Evolutionary conservation across 2,797 vertebrate species (phyloP), one percentile per base, ranked within the genome.

Genomic region (Argya squamiceps): DNA sequence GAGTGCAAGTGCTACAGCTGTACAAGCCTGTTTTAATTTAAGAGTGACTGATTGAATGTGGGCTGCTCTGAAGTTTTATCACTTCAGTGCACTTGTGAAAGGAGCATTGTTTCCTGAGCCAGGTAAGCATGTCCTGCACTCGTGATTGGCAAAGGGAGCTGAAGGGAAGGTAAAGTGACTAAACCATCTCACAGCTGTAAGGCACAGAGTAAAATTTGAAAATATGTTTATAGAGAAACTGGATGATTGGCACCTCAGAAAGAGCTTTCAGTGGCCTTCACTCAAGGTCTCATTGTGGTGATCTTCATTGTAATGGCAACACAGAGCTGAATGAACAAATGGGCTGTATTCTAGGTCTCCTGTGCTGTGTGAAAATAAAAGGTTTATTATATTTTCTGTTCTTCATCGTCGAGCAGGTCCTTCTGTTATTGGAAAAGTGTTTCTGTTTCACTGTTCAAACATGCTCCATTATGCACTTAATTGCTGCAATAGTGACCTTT

Each of bases 391-490:
- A 50, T 16, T 59, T 81, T 7, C 20, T 83, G 7, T 24, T 78
- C 32, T 30, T 84, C 41, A 49, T 49, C 2, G 0, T 53, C 5
- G 2, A 77, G 56, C 44, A 67, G 34, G n/a, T 87, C 32, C 12
- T 41, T 8, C 29, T 80, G 55, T 50, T 90, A 23, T 1, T 29
- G 16, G 58, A 37, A 49, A 59, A 88, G 56, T 59, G 12, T 7
- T 23, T 88, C 39, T 79, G 30, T 89, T 88, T 74, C 4, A 2
- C 36, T 9, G 0, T 87, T 87, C 60, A 56, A 8, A 53, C 1
- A 0, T 44, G 27, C 5, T 82, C 55, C 0, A 0, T 37, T 44
- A 6, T 21, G 14, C 30, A 26, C 34, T 47, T 69, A 65, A 46
- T 46, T 37, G 17, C 47, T 74, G 37, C 63, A 64, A 1, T 39